phyloP scores from a whole-genome alignment of 2,797 vertebrate genomes.

The Sparidentex hasta region DNA sequence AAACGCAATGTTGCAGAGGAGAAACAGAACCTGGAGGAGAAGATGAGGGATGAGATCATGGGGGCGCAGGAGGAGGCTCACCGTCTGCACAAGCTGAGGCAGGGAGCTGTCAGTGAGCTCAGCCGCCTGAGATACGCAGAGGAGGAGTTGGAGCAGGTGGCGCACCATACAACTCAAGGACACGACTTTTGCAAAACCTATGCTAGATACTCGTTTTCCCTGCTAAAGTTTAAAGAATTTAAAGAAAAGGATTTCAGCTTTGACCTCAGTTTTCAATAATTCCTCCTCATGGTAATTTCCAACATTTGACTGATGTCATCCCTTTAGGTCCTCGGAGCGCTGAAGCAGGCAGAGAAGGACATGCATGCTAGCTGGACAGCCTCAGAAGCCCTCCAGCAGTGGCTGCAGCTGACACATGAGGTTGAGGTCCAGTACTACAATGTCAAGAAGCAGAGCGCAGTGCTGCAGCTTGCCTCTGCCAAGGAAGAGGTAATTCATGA shows the following conservation, averaged over 20 bases:
- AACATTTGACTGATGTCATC: not conserved
- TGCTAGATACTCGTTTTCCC: rapidly evolving
- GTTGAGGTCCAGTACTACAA: constrained; percentile 99
- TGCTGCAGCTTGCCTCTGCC: constrained; percentile 91
- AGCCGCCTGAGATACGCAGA: constrained; percentile 97
- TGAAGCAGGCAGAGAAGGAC: constrained; percentile 97
- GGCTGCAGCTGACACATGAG: constrained; percentile 97
- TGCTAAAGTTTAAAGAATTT: not conserved
- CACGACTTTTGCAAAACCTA: not conserved
- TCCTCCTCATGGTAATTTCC: not conserved
- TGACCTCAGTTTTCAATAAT: not conserved
- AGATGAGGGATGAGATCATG: constrained; percentile 98
- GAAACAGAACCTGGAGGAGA: constrained; percentile 96
- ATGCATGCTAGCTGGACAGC: constrained; percentile 92
- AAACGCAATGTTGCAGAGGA: constrained; percentile 97
- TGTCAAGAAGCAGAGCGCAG: constrained; percentile 96
- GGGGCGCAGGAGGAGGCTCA: constrained; percentile 96
- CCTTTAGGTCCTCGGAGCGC: constrained; percentile 91
- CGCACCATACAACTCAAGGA: not conserved
- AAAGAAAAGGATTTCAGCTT: not conserved
- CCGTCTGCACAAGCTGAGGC: constrained; percentile 90
- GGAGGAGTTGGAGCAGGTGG: constrained; percentile 96
- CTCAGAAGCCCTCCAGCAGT: constrained; percentile 94
- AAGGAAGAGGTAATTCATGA: constrained; percentile 93
- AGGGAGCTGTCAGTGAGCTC: constrained; percentile 94